Percentiles rank a stretch among this genome's conserved stretches.
phyloP scores from a whole-genome alignment of 2,888 invertebrate genomes.

The Brassicogethes aeneus region DNA sequence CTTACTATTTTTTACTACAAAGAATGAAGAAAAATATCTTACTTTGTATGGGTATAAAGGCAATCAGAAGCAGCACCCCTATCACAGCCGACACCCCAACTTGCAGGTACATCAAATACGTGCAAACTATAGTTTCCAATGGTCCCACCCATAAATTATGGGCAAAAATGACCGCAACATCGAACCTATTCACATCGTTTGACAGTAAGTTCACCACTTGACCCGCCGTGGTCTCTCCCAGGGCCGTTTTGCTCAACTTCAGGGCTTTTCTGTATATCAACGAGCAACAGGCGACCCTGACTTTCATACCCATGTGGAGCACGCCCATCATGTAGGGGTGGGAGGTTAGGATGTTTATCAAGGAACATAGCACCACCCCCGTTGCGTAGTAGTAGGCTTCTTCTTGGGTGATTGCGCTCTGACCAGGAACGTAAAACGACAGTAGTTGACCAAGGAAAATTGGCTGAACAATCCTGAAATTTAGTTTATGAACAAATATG shows the following conservation, averaged over 20 bases:
- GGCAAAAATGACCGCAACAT: slow-evolving; percentile 68
- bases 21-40: slow-evolving; percentile 16
- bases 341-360: slow-evolving; percentile 55
- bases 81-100: slow-evolving; percentile 47
- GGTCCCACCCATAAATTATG: slow-evolving; percentile 81
- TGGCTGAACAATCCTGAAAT: slow-evolving; percentile 34
- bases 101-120: slow-evolving; percentile 63
- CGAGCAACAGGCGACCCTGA: slow-evolving; percentile 75
- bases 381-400: slow-evolving; percentile 72
- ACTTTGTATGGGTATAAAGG: slow-evolving; percentile 44
- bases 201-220: slow-evolving; percentile 86
- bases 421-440: slow-evolving; percentile 42
- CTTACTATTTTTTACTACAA: background rate
- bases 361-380: slow-evolving; percentile 66
- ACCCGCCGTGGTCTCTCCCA: slow-evolving; percentile 66
- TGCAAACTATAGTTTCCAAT: slow-evolving; percentile 65
- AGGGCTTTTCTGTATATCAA: slow-evolving; percentile 69
- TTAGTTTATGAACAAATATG: slow-evolving; percentile 6
- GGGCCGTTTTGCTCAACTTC: slow-evolving; percentile 52
- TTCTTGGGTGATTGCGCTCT: slow-evolving; percentile 32
- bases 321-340: slow-evolving; percentile 91
- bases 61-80: slow-evolving; percentile 48
- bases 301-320: slow-evolving; percentile 76
- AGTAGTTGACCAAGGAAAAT: slow-evolving; percentile 52
- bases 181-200: slow-evolving; percentile 89